phyloP scores from a whole-genome alignment of 2,113 vertebrate species.

The Ciconia stormi region DNA sequence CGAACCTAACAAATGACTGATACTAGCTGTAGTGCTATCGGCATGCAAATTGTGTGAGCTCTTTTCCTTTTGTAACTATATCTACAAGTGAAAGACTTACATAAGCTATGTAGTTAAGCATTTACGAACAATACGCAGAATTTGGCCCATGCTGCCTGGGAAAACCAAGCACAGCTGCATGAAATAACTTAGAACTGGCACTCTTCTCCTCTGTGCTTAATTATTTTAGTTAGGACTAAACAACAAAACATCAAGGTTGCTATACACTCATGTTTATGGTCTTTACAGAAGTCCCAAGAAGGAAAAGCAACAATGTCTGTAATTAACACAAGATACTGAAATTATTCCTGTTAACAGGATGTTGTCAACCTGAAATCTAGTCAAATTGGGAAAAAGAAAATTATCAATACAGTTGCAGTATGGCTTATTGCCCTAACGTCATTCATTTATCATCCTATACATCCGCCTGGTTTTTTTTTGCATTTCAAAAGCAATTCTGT shows the following conservation, averaged over 20 bases:
- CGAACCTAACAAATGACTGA: neutral
- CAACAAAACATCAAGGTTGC: neutral
- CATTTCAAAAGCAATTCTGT: neutral
- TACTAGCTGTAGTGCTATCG: neutral
- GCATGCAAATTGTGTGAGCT: neutral
- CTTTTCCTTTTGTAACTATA: neutral
- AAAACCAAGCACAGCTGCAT: neutral
- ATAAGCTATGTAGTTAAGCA: neutral
- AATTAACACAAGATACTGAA: neutral
- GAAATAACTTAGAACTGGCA: neutral
- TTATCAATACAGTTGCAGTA: neutral
- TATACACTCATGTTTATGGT: neutral
- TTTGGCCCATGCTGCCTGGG: neutral
- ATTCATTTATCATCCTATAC: neutral
- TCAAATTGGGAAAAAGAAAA: neutral
- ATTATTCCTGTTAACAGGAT: neutral
- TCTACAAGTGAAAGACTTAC: neutral
- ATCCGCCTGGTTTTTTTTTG: neutral
- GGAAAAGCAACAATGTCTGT: neutral
- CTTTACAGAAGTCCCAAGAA: neutral
- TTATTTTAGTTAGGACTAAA: neutral
- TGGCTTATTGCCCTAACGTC: neutral
- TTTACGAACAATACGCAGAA: neutral
- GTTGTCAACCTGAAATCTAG: neutral
- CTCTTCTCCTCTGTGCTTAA: neutral